Percentiles rank a stretch among this genome's conserved stretches.
Conservation (phyloP, 1,140 invertebrate genomes). For the Coenobita brevimanus region DNA sequence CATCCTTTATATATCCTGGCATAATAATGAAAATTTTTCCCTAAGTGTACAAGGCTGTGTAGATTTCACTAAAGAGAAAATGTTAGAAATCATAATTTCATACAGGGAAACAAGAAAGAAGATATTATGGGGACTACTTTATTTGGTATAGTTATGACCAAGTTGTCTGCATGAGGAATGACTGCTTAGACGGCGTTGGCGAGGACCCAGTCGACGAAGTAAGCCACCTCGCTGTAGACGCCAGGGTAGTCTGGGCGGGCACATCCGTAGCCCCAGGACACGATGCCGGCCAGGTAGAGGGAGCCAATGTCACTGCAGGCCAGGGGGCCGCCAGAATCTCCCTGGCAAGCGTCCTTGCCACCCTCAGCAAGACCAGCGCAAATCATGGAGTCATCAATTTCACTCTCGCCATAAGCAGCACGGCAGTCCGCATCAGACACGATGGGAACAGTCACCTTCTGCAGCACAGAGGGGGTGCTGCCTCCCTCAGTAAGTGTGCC, state of each 20-base stretch:
- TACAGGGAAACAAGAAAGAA: too few species aligned
- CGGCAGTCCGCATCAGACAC: constrained; percentile 71
- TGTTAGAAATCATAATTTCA: too few species aligned
- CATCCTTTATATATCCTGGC: too few species aligned
- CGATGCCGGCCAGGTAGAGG: constrained; percentile 41
- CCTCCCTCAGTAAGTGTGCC: constrained; percentile 56
- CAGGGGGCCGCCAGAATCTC: constrained; percentile 70
- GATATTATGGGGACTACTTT: too few species aligned
- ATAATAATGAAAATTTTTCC: too few species aligned
- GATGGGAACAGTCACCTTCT: constrained; percentile 74
- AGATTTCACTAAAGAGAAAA: too few species aligned
- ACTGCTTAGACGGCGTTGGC: constrained; percentile 50
- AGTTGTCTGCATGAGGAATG: too few species aligned
- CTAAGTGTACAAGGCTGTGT: too few species aligned
- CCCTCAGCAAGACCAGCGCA: constrained; percentile 62
- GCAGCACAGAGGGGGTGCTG: constrained; percentile 70
- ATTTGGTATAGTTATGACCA: too few species aligned
- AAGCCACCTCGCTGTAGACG: constrained; percentile 54
- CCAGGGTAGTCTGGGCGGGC: constrained; percentile 54
- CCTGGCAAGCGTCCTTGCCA: constrained; percentile 79
- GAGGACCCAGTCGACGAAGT: constrained; percentile 69
- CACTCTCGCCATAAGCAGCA: constrained; percentile 66
- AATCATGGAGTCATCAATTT: constrained; percentile 60
- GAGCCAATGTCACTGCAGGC: constrained; percentile 49
- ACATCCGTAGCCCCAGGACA: constrained; percentile 62